Evolutionary conservation across 1,140 invertebrate genomes (phyloP).

Genomic region (Arion vulgaris): DNA sequence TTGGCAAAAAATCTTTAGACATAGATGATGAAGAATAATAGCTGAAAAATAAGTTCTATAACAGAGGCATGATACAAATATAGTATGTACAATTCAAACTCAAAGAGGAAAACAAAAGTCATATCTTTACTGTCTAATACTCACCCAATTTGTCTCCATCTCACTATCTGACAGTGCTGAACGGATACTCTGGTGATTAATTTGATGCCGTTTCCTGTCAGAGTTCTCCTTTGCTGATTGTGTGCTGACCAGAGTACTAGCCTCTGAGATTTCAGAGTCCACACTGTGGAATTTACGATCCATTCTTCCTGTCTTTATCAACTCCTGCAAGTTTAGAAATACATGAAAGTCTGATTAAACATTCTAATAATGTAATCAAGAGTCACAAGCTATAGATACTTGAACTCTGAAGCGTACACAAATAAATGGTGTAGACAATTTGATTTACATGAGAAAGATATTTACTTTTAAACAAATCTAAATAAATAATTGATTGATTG

Average conservation of each 20-base stretch:
- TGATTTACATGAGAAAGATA: too few relatives aligned
- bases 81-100: too few relatives aligned
- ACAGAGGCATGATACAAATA: too few relatives aligned
- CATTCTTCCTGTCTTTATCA: constrained; percentile 78
- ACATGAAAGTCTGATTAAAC: not conserved
- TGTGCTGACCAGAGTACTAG: constrained; percentile 61
- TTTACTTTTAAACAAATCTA: too few relatives aligned
- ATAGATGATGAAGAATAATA: too few relatives aligned
- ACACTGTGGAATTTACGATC: constrained; percentile 89
- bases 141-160: constrained; percentile 76
- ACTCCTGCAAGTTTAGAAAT: constrained; percentile 54
- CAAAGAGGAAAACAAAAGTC: too few relatives aligned
- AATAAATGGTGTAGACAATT: too few relatives aligned
- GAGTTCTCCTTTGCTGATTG: constrained; percentile 58
- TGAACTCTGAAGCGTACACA: too few relatives aligned
- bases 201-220: constrained; percentile 67
- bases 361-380: not conserved
- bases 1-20: too few relatives aligned
- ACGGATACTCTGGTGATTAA: constrained; percentile 80
- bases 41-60: too few relatives aligned
- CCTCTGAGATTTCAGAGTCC: constrained; percentile 86
- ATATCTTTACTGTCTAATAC: not conserved
- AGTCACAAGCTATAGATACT: too few relatives aligned
- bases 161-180: constrained; percentile 95
- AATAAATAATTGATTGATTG: too few relatives aligned